phyloP scores from a whole-genome alignment of 2,797 vertebrate genomes.

The Muscicapa comitata region DNA sequence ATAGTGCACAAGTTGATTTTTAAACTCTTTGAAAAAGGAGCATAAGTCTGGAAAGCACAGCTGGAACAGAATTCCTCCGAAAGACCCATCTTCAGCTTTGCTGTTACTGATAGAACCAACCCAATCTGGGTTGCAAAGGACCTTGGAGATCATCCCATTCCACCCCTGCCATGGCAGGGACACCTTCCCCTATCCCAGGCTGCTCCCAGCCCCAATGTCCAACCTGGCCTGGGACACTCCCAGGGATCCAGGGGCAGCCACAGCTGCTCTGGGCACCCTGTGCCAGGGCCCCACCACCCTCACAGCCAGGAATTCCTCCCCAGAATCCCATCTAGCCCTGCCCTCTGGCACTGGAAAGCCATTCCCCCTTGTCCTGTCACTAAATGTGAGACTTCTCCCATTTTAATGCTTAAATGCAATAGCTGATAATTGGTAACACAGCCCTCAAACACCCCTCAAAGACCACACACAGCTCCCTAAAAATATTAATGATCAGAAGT shows the following conservation, averaged over 20 bases:
- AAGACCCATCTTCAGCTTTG: background rate
- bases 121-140: background rate
- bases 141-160: rapidly evolving
- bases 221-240: background rate
- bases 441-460: background rate
- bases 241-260: background rate
- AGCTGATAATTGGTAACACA: background rate
- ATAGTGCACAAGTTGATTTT: background rate
- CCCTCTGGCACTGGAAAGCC: background rate
- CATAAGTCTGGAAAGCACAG: background rate
- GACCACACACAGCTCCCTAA: background rate
- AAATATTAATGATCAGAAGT: background rate
- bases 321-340: rapidly evolving
- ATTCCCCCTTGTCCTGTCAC: background rate
- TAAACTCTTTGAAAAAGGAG: background rate
- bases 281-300: background rate
- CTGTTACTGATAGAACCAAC: background rate
- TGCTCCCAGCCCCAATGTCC: rapidly evolving
- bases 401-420: background rate
- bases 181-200: rapidly evolving
- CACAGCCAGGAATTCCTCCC: rapidly evolving
- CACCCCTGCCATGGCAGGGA: background rate
- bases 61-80: background rate
- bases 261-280: background rate
- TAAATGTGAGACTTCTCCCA: background rate